Percentiles rank a stretch among this genome's conserved stretches.
Conservation (phyloP, 2,888 invertebrate genomes). For the Nemoura dubitans region DNA sequence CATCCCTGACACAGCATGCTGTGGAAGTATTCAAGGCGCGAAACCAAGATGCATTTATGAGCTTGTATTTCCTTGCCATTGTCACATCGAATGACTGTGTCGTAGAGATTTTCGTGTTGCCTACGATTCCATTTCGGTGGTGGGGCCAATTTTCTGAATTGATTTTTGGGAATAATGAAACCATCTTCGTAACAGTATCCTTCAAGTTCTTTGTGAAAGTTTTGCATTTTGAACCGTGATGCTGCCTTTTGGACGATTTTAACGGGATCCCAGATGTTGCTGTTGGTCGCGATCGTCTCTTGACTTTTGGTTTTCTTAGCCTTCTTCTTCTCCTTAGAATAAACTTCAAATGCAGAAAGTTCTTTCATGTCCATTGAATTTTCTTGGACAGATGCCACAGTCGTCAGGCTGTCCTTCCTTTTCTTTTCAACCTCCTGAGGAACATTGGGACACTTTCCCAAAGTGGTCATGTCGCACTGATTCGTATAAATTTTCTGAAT, state of each 20-base stretch:
- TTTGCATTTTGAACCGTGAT: slow-evolving; percentile 56
- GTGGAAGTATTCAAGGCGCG: slow-evolving; percentile 85
- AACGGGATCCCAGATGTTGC: slow-evolving; percentile 62
- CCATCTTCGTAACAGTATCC: slow-evolving; percentile 47
- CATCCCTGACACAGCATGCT: slow-evolving; percentile 84
- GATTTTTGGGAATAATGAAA: slow-evolving; percentile 36
- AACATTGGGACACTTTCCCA: slow-evolving; percentile 1
- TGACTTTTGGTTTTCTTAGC: slow-evolving; percentile 52
- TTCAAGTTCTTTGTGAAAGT: slow-evolving; percentile 42
- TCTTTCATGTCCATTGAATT: background rate
- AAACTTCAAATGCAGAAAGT: slow-evolving; percentile 65
- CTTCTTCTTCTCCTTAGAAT: slow-evolving; percentile 58
- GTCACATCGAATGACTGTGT: slow-evolving; percentile 68
- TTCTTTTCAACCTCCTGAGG: background rate
- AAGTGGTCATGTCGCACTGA: slow-evolving; percentile 65
- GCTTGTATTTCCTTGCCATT: slow-evolving; percentile 66
- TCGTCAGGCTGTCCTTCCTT: background rate
- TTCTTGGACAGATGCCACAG: background rate
- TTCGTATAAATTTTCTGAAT: slow-evolving; percentile 76
- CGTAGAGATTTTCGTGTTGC: slow-evolving; percentile 65
- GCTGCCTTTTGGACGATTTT: slow-evolving; percentile 67
- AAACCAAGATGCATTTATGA: slow-evolving; percentile 83
- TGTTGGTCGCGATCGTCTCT: slow-evolving; percentile 51
- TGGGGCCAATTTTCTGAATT: background rate
- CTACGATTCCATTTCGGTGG: slow-evolving; percentile 62